Base-by-base conservation (phyloP, 2,888 invertebrate species). In the Cataglyphis rosenhaueri region DNA sequence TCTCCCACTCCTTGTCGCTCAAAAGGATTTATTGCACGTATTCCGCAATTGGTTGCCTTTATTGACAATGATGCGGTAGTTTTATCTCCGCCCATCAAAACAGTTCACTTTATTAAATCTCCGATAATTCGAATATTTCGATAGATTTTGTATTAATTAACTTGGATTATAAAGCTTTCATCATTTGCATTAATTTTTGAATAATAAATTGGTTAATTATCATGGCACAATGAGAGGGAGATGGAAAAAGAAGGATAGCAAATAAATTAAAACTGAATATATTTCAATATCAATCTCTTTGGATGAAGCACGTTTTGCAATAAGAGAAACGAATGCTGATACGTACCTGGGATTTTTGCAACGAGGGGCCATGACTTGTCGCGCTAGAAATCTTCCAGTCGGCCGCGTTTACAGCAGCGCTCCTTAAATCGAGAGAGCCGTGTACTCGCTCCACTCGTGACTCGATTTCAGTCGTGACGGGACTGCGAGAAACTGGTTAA, bases 381-480 rank as follows among this genome's bases (percentile, higher is more conserved):
- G 65, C 64, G 48, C 66, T 35, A 65, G 66, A 61, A 86, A 86
- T 88, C 88, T 81, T 73, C 74, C 65, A 70, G 68, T 81, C 74
- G 81, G 62, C 74, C 78, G 76, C 84, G 66, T 83, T 84, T 81
- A 79, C 71, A 62, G 52, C 62, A 48, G 35, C 78, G 74, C 61
- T 82, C 74, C 74, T 87, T 84, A 82, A 84, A 71, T 78, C 81
- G 64, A 82, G 66, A 82, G 66, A 48, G 61, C 55, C 87, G 48
- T 81, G 71, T 86, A 85, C 82, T 68, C 75, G 75, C 78, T 84
- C 82, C 74, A 71, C 75, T 81, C 84, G 84, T 86, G 83, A 84
- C 88, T 88, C 88, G 85, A 89, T 88, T 83, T 87, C 64, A 78
- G 76, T 85, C 88, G 87, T 89, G 88, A 89, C 86, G 62, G 61